phyloP scores from a whole-genome alignment of 2,113 vertebrate species.

The Alethe diademata region DNA sequence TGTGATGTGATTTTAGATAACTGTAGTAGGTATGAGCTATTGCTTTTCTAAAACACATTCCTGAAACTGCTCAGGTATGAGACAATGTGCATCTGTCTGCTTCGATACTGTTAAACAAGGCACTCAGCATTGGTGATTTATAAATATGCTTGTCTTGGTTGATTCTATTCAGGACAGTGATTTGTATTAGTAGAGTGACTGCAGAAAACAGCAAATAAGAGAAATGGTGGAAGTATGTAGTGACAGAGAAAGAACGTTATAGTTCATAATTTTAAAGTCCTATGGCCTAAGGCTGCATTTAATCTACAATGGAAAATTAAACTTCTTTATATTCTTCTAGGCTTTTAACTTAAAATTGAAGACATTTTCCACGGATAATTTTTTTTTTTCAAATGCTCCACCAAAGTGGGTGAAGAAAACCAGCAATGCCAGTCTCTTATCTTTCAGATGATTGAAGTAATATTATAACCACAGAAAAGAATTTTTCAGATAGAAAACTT shows the following conservation, averaged over 20 bases:
- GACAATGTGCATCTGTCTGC: neutral
- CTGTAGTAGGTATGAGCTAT: neutral
- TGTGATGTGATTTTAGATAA: neutral
- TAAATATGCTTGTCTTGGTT: neutral
- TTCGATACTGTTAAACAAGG: neutral
- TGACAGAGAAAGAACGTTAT: neutral
- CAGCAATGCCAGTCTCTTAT: neutral
- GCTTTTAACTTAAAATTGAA: neutral
- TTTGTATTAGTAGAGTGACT: neutral
- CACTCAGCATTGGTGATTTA: neutral
- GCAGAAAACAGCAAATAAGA: neutral
- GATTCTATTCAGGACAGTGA: neutral
- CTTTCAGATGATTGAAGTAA: neutral
- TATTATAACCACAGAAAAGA: neutral
- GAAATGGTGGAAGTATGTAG: neutral
- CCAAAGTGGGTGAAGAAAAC: neutral
- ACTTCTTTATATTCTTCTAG: neutral
- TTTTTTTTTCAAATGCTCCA: neutral
- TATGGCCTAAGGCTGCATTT: neutral
- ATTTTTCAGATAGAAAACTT: neutral
- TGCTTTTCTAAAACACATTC: neutral
- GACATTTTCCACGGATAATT: neutral
- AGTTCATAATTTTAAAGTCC: neutral
- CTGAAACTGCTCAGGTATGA: neutral
- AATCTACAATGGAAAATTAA: neutral